A percentile compares a stretch with the other conserved stretches of the same genome.
These are phyloP conservation scores for Camelus bactrianus DNA, from an alignment of 2,113 vertebrate genomes.

Conservation along the genomic window DNA sequence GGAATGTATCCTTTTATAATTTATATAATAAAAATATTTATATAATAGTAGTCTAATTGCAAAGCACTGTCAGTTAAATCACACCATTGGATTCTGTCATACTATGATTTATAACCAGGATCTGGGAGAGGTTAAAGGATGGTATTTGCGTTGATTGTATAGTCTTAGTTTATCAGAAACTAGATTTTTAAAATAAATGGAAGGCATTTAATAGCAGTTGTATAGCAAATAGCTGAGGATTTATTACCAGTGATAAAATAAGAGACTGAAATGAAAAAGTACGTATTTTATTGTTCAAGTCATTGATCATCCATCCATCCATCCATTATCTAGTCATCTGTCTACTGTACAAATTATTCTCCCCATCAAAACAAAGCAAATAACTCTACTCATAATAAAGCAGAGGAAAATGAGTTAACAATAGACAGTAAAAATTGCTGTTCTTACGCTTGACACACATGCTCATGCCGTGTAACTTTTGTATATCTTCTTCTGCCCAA, in stretches of 20 bases:
- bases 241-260: conserved; percentile 70
- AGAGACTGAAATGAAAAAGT: conserved; percentile 45
- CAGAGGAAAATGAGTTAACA: background rate
- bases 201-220: conserved; percentile 27
- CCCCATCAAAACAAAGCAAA: background rate
- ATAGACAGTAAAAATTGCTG: background rate
- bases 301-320: background rate
- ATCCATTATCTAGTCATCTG: background rate
- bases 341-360: background rate
- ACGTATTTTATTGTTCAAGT: background rate
- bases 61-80: background rate
- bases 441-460: background rate
- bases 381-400: background rate
- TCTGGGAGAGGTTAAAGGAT: background rate
- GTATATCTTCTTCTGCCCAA: background rate
- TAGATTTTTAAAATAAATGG: conserved; percentile 46
- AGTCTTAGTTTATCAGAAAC: conserved; percentile 21
- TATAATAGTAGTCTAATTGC: background rate
- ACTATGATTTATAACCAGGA: conserved; percentile 29
- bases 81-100: background rate
- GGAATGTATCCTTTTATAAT: background rate
- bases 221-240: conserved; percentile 62
- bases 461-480: background rate
- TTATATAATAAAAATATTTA: background rate
- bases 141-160: conserved; percentile 59